Base-by-base conservation (phyloP, 2,888 invertebrate species). In the Troides oblongomaculatus region DNA sequence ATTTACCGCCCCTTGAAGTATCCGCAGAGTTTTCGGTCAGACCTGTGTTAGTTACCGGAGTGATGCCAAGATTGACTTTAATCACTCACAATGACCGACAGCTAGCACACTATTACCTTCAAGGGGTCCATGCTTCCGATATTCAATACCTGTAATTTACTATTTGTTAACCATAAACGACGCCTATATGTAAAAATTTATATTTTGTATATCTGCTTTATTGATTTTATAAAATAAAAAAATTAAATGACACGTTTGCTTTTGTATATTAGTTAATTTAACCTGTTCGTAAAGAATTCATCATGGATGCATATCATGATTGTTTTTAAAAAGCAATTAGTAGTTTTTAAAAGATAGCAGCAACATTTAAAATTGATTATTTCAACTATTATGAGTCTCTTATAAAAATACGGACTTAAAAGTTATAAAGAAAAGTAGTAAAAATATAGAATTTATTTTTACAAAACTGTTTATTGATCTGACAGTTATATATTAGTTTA, bases 91-190 rank as follows among this genome's bases (percentile, higher is more conserved):
- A 75, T 39, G 90, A 89, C 0, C 65, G 84, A 0, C 90, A 91
- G 75, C 64, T 89, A 1, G 79, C 84, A 0, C 89, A 90, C 64
- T 76, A 79, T 3, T 87, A 87, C 71, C 66, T 91, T n/a, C 76
- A 81, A 1, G 81, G 79, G 0, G 87, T 86, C 6, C 66, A 81
- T 6, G 73, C 80, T 1, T 71, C 74, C 0, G 80, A 82, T 21
- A 74, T 91, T 0, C 81, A 90, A 3, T 91, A 91, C 69, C 77
- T 90, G 18, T 70, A 70, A 7, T n/a, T 46, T 58, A 50, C 50
- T 3, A 46, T 14, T 46, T 46, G 10, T 17, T 46, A 14, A 46
- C 3, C 12, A 46, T 46, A 10, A 46, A 46, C 12, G 46, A 10
- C 46, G 0, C 2, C 3, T 10, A 10, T 46, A 46, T 18, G 18